phyloP scores from a whole-genome alignment of 2,113 vertebrate genomes.

The Harpagus bidentatus region DNA sequence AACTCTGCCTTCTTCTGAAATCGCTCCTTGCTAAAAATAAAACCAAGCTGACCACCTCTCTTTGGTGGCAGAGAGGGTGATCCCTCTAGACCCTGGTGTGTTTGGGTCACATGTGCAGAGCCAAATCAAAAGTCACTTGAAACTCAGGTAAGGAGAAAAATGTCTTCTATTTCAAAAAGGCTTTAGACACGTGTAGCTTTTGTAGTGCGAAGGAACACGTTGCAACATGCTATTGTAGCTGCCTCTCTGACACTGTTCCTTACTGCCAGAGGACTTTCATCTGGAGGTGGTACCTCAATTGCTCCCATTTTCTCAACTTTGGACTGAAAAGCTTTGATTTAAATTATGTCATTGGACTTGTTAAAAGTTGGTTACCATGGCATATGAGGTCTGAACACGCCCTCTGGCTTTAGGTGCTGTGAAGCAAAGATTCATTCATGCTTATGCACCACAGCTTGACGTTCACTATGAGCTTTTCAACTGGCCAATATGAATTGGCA shows the following conservation, averaged over 20 bases:
- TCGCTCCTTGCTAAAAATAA: neutral
- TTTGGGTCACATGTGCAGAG: fast-evolving
- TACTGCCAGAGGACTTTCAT: neutral
- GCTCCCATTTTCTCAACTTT: neutral
- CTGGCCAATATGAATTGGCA: neutral
- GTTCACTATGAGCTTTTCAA: neutral
- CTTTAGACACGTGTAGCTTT: fast-evolving
- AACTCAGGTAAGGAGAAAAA: neutral
- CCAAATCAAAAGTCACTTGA: neutral
- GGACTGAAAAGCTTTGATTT: neutral
- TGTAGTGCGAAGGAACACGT: fast-evolving
- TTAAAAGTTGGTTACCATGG: neutral
- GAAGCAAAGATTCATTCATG: neutral
- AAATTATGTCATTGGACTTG: neutral
- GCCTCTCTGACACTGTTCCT: neutral
- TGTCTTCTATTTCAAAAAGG: neutral
- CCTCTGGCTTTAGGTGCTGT: neutral
- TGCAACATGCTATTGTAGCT: neutral
- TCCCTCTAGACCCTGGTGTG: fast-evolving
- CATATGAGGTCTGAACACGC: neutral
- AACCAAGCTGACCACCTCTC: fast-evolving
- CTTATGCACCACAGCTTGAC: neutral
- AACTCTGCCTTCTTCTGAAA: neutral
- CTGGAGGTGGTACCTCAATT: neutral
- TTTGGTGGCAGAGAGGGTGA: neutral